These are phyloP conservation scores for Hippopotamyrus pictus DNA, from an alignment of 2,797 vertebrate genomes.

Conservation along the genomic window DNA sequence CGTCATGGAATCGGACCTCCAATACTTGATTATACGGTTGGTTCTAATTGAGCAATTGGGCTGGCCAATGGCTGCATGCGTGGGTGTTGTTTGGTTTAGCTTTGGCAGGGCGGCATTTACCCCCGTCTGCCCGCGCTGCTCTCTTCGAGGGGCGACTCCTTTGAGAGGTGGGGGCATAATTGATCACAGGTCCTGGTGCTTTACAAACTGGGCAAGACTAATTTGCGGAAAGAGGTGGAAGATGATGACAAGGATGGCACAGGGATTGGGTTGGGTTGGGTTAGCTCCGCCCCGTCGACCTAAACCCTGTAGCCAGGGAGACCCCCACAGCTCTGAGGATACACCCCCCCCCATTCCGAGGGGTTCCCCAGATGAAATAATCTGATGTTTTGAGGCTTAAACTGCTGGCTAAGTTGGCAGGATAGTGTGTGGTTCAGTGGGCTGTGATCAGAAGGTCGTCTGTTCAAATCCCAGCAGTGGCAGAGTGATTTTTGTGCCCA, in stretches of 20 bases:
- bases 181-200: neutral
- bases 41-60: conserved; percentile 19
- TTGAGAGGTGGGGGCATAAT: neutral
- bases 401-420: neutral
- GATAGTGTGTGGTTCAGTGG: neutral
- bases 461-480: neutral
- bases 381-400: neutral
- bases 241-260: neutral
- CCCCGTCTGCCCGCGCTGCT: neutral
- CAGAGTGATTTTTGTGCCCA: neutral
- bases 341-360: neutral
- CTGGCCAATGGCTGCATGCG: conserved; percentile 8
- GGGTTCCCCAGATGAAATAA: neutral
- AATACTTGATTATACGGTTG: conserved; percentile 21
- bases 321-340: neutral
- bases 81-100: conserved; percentile 22
- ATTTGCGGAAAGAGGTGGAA: neutral
- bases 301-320: neutral
- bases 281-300: neutral
- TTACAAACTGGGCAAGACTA: neutral
- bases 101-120: conserved; percentile 13
- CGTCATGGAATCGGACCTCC: conserved; percentile 25
- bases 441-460: neutral
- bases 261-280: neutral
- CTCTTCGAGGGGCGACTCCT: neutral